Percentiles rank a stretch among this genome's conserved stretches.
Conservation (phyloP, 2,113 vertebrate genomes). For the Grantiella picta region DNA sequence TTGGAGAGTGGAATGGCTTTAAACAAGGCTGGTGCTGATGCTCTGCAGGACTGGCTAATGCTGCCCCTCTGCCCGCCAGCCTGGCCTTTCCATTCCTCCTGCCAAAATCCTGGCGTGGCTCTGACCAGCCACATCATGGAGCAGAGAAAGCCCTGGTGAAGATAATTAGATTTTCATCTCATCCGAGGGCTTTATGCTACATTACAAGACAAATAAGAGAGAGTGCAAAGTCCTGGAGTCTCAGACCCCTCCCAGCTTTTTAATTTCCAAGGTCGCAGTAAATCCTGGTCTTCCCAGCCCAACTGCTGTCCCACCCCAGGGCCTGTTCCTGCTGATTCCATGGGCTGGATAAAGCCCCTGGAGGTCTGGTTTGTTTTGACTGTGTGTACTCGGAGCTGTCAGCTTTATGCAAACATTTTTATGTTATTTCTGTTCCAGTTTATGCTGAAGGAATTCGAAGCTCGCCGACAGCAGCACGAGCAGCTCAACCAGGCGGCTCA, state of each 20-base stretch:
- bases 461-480: constrained; percentile 88
- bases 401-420: constrained; percentile 57
- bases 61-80: neutral
- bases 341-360: neutral
- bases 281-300: neutral
- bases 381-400: constrained; percentile 62
- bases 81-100: neutral
- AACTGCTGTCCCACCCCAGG: neutral
- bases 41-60: neutral
- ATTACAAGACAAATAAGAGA: neutral
- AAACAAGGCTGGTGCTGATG: neutral
- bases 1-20: neutral
- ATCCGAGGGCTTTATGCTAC: neutral
- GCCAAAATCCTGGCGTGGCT: neutral
- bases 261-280: neutral
- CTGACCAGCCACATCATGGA: neutral
- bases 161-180: neutral
- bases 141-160: neutral
- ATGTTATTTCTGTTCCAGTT: constrained; percentile 82
- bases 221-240: neutral
- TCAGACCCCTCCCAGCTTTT: neutral
- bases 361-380: constrained; percentile 66
- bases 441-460: constrained; percentile 98
- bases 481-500: constrained; percentile 90
- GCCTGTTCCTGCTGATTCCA: neutral